Conservation (phyloP, 2,888 invertebrate species). For the Glaucopsyche alexis region DNA sequence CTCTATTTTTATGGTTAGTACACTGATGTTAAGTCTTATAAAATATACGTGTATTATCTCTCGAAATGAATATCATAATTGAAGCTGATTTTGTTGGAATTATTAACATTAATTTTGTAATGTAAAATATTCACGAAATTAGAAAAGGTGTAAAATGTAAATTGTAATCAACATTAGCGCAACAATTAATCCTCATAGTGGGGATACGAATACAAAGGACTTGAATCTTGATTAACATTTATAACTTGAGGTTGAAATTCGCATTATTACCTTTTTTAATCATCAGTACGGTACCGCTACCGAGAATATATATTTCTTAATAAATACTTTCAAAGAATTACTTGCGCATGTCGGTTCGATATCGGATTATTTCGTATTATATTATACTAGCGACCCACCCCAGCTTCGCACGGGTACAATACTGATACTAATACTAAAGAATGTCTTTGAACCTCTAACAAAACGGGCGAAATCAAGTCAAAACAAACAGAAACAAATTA, state of each 20-base stretch:
- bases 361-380: no score
- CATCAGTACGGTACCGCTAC: background rate
- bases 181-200: conserved; percentile 3
- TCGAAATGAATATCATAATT: no score
- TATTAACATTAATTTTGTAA: background rate
- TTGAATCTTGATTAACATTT: background rate
- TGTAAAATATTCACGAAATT: background rate
- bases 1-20: background rate
- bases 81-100: background rate
- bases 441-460: no score
- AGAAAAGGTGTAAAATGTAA: background rate
- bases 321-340: background rate
- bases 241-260: background rate
- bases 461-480: no score
- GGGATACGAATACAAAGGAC: background rate
- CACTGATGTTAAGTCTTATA: background rate
- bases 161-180: background rate
- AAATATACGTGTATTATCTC: no score
- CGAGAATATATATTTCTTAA: background rate
- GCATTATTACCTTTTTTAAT: background rate
- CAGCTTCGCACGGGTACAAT: no score
- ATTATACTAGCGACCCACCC: no score
- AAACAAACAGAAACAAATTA: no score
- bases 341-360: background rate
- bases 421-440: no score